Conservation (phyloP, 2,888 invertebrate genomes). For the Caenorhabditis afra region DNA sequence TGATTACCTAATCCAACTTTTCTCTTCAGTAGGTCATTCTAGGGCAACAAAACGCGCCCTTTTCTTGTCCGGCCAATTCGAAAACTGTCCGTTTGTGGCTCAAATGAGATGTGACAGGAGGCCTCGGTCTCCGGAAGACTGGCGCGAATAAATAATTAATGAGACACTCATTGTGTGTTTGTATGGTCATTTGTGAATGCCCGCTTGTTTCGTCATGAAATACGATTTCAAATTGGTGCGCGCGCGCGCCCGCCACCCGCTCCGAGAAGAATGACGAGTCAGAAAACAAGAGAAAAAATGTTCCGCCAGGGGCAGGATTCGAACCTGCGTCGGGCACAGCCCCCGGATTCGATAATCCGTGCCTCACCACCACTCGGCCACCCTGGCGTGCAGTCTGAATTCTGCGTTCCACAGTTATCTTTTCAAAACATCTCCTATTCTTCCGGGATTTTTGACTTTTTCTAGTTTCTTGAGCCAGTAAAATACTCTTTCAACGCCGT, state of each 20-base stretch:
- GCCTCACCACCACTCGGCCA: neutral
- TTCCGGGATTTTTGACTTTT: neutral
- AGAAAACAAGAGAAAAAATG: neutral
- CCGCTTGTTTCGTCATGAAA: slow-evolving; percentile 41
- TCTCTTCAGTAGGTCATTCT: no score
- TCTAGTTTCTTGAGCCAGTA: no score
- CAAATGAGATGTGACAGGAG: slow-evolving; percentile 55
- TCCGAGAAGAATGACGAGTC: neutral
- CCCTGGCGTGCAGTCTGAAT: neutral
- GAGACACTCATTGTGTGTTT: slow-evolving; percentile 34
- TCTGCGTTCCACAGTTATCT: neutral
- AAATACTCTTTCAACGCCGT: neutral
- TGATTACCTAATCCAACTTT: slow-evolving; percentile 37
- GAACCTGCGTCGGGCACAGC: neutral
- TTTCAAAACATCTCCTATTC: neutral
- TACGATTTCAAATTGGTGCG: slow-evolving; percentile 53
- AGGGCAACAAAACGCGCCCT: no score
- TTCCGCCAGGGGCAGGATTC: neutral
- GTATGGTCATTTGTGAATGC: slow-evolving; percentile 47
- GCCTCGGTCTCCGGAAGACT: slow-evolving; percentile 11
- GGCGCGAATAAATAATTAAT: slow-evolving; percentile 58
- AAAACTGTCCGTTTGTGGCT: slow-evolving; percentile 47
- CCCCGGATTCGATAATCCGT: neutral
- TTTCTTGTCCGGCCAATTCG: slow-evolving; percentile 20
- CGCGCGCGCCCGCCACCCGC: neutral